phyloP scores from a whole-genome alignment of 37 sponge, comb jelly and placozoan genomes.

The Chondrosia reniformis region DNA sequence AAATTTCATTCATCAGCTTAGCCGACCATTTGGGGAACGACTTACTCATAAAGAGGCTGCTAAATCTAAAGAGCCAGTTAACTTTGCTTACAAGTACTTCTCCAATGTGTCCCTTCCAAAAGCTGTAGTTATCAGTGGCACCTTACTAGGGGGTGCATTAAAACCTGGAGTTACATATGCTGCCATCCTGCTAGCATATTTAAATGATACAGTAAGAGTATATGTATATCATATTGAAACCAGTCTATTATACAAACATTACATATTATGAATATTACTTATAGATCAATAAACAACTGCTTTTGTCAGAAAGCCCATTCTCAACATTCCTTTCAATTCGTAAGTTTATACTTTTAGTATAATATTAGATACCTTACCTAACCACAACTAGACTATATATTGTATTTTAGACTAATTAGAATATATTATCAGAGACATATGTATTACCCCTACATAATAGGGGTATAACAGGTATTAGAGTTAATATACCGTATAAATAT shows the following conservation, averaged over 20 bases:
- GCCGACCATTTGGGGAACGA: neutral
- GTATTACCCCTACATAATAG: no score
- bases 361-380: no score
- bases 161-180: neutral
- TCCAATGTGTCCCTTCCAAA: neutral
- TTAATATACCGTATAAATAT: no score
- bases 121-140: neutral
- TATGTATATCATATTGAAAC: neutral
- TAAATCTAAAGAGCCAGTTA: neutral
- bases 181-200: constrained; percentile 15
- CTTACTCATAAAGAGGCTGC: neutral
- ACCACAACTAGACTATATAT: no score
- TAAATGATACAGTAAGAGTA: constrained; percentile 13
- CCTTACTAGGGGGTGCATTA: constrained; percentile 1
- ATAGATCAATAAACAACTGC: neutral
- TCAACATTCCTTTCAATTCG: constrained; percentile 6
- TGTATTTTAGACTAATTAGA: no score
- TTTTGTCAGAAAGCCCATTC: constrained; percentile 2
- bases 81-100: constrained; percentile 13
- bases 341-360: neutral
- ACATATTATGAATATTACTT: neutral
- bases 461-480: no score
- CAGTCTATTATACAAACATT: neutral
- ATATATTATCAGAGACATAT: no score
- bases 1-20: neutral